These are phyloP conservation scores for Drosophila ezoana DNA, from an alignment of 2,888 invertebrate genomes.

Conservation along the genomic window DNA sequence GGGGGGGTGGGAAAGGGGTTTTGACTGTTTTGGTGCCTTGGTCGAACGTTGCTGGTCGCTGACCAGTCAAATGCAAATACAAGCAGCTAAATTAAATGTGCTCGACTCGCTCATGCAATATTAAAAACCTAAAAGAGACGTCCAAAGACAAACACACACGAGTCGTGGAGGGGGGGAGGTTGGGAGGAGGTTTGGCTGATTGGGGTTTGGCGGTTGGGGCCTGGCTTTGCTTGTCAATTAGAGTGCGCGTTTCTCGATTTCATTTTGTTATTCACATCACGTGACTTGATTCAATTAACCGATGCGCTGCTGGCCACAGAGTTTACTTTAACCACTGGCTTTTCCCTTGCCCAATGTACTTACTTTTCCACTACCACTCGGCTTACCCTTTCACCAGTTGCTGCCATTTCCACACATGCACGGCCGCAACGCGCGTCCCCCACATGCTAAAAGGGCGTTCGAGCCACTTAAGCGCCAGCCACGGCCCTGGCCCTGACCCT, in stretches of 20 bases:
- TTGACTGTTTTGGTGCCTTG: neutral
- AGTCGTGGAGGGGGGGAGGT: neutral
- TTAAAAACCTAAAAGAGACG: constrained; percentile 51
- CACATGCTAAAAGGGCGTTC: constrained; percentile 82
- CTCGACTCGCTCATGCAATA: constrained; percentile 61
- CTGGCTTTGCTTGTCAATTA: constrained; percentile 55
- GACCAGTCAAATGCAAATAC: constrained; percentile 72
- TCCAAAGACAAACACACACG: constrained; percentile 43
- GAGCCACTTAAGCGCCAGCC: constrained; percentile 80
- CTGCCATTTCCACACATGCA: constrained; percentile 18
- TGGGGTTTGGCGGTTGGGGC: neutral
- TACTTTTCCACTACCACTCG: constrained; percentile 9
- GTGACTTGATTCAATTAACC: constrained; percentile 84
- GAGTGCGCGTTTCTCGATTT: constrained; percentile 41
- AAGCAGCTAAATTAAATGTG: constrained; percentile 55
- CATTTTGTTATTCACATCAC: constrained; percentile 82
- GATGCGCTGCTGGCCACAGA: constrained; percentile 66
- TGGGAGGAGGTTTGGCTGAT: neutral
- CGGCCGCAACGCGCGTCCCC: constrained; percentile 35
- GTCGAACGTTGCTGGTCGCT: constrained; percentile 24
- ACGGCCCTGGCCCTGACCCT: constrained; percentile 41
- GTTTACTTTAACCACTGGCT: constrained; percentile 4
- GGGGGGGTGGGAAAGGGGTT: neutral
- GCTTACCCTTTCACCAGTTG: neutral
- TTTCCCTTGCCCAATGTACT: neutral